Evolutionary conservation across 1,140 invertebrate genomes (phyloP).

Genomic region (Zaprionus lachaisei): DNA sequence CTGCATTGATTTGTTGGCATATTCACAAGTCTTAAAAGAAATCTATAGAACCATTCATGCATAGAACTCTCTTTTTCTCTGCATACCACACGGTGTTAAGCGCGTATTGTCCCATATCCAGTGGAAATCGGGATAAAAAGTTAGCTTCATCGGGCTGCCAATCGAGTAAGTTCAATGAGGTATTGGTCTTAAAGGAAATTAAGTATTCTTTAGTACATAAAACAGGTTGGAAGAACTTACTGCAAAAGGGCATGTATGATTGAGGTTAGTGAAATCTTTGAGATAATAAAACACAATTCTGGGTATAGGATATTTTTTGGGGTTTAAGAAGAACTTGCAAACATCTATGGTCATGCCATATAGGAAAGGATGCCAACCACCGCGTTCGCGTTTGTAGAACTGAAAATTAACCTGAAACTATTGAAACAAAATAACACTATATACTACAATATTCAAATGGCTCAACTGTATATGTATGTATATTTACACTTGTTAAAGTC

Average conservation of each 20-base stretch:
- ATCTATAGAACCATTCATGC: background rate
- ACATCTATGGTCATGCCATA: conserved; percentile 33
- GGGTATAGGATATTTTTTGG: background rate
- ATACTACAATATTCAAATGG: background rate
- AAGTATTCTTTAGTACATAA: background rate
- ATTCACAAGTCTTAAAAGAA: background rate
- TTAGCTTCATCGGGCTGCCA: background rate
- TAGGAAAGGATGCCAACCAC: conserved; percentile 56
- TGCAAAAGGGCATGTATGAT: background rate
- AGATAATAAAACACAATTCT: background rate
- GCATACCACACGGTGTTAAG: background rate
- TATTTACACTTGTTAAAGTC: conserved; percentile 38
- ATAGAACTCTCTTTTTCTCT: background rate
- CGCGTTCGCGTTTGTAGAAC: background rate
- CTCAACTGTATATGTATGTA: background rate
- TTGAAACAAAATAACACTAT: no score
- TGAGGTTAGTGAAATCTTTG: background rate
- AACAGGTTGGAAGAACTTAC: background rate
- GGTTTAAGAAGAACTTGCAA: conserved; percentile 37
- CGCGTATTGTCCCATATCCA: background rate
- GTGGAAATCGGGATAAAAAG: background rate
- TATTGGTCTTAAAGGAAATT: background rate
- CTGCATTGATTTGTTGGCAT: background rate
- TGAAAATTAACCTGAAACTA: conserved; percentile 6
- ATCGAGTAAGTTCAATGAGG: background rate